Conservation (phyloP, 2,113 vertebrate species). For the Pluvialis apricaria region DNA sequence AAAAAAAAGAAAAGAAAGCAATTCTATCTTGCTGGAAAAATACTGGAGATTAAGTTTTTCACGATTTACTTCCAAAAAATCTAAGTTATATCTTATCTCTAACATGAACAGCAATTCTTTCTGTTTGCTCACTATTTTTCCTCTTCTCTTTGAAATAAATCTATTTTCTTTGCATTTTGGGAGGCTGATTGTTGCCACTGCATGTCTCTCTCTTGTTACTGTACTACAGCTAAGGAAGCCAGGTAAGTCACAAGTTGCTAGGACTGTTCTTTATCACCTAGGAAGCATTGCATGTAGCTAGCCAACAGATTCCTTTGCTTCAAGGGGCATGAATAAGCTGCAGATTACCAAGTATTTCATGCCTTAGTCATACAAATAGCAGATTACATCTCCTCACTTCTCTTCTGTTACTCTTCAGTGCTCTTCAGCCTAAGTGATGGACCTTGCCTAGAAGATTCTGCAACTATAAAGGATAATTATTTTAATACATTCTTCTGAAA, state of each 20-base stretch:
- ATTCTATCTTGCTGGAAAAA: not conserved
- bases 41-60: not conserved
- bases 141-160: not conserved
- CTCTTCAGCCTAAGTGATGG: not conserved
- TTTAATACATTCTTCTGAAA: not conserved
- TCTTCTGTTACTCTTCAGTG: not conserved
- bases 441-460: not conserved
- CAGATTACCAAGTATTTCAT: not conserved
- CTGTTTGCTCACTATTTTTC: not conserved
- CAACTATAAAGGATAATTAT: not conserved
- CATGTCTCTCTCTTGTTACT: not conserved
- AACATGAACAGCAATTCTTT: not conserved
- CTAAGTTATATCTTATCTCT: not conserved
- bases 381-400: not conserved
- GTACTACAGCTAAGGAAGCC: not conserved
- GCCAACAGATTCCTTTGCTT: not conserved
- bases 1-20: not conserved
- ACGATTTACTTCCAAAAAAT: not conserved
- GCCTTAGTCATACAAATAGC: not conserved
- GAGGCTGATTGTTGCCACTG: not conserved
- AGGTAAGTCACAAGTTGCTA: not conserved
- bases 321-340: not conserved
- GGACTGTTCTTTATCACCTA: not conserved
- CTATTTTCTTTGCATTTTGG: not conserved
- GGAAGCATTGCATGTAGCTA: not conserved